Percentiles rank a stretch among this genome's conserved stretches.
Evolutionary conservation across 2,797 vertebrate species (phyloP).

Genomic region (Nannoperca obscura): DNA sequence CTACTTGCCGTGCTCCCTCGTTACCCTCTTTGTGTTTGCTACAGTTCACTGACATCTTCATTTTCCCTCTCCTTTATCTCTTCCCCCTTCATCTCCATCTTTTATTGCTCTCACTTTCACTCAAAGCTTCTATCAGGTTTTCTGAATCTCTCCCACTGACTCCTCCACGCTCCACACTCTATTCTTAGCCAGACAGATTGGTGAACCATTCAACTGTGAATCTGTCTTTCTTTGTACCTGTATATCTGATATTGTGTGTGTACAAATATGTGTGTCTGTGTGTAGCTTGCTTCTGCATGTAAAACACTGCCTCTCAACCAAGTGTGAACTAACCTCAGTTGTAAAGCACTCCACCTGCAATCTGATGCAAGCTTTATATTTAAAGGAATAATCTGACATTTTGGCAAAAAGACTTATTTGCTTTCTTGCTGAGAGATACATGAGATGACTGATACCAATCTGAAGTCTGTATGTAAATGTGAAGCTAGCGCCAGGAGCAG

Average conservation of each 20-base stretch:
- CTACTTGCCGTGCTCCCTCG: slow-evolving; percentile 29
- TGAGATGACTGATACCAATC: background rate
- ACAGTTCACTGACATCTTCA: slow-evolving; percentile 51
- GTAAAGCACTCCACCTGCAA: background rate
- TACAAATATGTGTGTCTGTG: background rate
- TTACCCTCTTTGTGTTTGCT: slow-evolving; percentile 30
- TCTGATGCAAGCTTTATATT: background rate
- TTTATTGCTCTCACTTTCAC: slow-evolving; percentile 54
- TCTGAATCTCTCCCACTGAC: slow-evolving; percentile 47
- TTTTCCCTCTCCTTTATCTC: slow-evolving; percentile 52
- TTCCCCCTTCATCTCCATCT: slow-evolving; percentile 49
- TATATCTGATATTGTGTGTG: slow-evolving; percentile 19
- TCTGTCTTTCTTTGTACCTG: slow-evolving; percentile 24
- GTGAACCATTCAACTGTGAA: slow-evolving; percentile 35
- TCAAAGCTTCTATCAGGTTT: slow-evolving; percentile 54
- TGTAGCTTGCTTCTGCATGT: background rate
- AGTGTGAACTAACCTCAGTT: slow-evolving; percentile 2
- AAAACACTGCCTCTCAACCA: slow-evolving; percentile 12
- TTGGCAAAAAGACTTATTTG: background rate
- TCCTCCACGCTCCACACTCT: slow-evolving; percentile 35
- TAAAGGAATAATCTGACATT: background rate
- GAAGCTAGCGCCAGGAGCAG: background rate
- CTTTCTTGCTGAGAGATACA: background rate
- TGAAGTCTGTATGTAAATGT: background rate
- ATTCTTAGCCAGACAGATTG: slow-evolving; percentile 60